These are phyloP conservation scores for Drosophila hamatofila DNA, from an alignment of 2,888 invertebrate genomes.

Conservation along the genomic window DNA sequence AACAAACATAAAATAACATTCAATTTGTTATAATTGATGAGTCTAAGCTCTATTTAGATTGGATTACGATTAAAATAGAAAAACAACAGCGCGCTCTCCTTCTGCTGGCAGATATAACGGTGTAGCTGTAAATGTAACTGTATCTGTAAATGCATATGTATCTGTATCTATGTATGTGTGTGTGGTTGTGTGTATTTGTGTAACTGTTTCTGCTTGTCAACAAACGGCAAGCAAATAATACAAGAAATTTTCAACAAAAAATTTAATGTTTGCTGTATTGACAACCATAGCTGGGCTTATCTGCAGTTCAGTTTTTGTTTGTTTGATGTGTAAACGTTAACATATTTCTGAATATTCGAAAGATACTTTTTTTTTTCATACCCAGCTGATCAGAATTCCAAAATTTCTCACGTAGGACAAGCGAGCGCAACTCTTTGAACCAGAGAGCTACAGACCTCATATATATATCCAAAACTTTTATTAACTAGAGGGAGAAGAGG, in stretches of 20 bases:
- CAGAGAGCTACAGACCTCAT: not conserved
- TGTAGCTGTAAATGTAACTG: constrained; percentile 11
- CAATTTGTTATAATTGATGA: constrained; percentile 42
- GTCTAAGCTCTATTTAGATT: constrained; percentile 34
- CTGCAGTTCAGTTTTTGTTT: constrained; percentile 30
- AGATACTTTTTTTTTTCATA: constrained; percentile 12
- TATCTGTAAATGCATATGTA: constrained; percentile 57
- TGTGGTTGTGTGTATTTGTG: constrained; percentile 50
- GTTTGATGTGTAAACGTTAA: constrained; percentile 59
- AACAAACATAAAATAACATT: constrained; percentile 19
- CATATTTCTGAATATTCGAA: constrained; percentile 32
- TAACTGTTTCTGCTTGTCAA: constrained; percentile 67
- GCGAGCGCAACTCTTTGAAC: constrained; percentile 9
- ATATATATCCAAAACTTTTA: constrained; percentile 9
- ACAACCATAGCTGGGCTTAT: constrained; percentile 67
- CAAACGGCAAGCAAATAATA: constrained; percentile 62
- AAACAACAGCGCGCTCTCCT: constrained; percentile 1
- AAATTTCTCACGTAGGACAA: constrained; percentile 11
- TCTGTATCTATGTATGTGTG: not conserved
- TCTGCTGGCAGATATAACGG: constrained; percentile 24
- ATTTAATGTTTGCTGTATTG: constrained; percentile 67
- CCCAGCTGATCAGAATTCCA: constrained; percentile 1
- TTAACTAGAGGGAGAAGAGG: not conserved
- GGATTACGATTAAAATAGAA: constrained; percentile 32
- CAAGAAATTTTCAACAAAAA: constrained; percentile 47